Evolutionary conservation across 2,888 invertebrate genomes (phyloP).

Genomic region (Acleris cristana): DNA sequence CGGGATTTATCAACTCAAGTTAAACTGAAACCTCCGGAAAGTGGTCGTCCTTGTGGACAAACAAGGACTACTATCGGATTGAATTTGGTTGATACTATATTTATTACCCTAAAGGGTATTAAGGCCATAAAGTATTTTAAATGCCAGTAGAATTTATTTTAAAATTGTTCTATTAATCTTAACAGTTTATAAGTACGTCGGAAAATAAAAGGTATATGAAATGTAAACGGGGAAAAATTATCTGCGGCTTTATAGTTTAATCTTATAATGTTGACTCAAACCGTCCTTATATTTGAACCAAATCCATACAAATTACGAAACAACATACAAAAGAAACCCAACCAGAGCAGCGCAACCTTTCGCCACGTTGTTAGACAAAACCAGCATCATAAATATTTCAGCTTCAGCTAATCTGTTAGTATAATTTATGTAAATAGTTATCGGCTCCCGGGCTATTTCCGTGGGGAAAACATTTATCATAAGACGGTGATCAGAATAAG

Average conservation of each 20-base stretch:
- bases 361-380: conserved; percentile 31
- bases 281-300: background rate
- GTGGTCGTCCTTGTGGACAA: conserved; percentile 27
- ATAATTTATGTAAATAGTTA: conserved; percentile 72
- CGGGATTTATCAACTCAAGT: conserved; percentile 2
- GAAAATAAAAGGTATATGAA: no score
- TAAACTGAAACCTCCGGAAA: conserved; percentile 22
- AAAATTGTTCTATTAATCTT: no score
- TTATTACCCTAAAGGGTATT: no score
- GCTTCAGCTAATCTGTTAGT: conserved; percentile 65
- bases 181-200: no score
- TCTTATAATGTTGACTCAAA: no score
- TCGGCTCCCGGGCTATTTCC: conserved; percentile 64
- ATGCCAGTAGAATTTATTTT: no score
- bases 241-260: no score
- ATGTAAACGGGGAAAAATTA: no score
- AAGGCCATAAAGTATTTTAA: no score
- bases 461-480: conserved; percentile 68
- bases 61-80: conserved; percentile 10
- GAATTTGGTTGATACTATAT: background rate
- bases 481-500: conserved; percentile 66
- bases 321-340: conserved; percentile 15
- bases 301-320: background rate
- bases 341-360: conserved; percentile 29
- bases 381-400: conserved; percentile 37